A percentile compares a stretch with the other conserved stretches of the same genome.
phyloP scores from a whole-genome alignment of 1,140 invertebrate species.

The Proctacanthus coquilletti region DNA sequence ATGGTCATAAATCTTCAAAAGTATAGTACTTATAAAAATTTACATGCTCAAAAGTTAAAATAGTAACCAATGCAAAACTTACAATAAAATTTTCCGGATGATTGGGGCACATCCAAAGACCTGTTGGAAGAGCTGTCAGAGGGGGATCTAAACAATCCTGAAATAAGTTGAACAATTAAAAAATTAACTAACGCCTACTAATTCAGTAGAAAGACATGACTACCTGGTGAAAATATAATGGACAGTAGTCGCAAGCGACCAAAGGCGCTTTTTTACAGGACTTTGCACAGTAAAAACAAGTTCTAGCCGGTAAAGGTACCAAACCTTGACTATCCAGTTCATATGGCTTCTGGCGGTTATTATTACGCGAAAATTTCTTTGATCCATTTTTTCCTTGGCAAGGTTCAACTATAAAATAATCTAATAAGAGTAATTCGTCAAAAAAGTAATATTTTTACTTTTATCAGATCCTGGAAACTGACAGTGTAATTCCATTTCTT shows the following conservation, averaged over 20 bases:
- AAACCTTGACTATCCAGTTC: conserved; percentile 60
- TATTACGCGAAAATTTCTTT: conserved; percentile 7
- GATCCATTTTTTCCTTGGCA: conserved; percentile 12
- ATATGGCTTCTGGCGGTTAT: conserved; percentile 31
- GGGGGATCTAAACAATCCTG: conserved; percentile 86
- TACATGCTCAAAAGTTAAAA: background rate
- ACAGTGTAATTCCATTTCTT: conserved; percentile 58
- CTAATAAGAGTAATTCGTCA: background rate
- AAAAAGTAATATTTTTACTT: conserved; percentile 23
- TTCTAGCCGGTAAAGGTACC: conserved; percentile 64
- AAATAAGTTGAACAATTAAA: conserved; percentile 5
- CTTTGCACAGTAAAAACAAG: conserved; percentile 68
- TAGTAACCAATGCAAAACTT: too few relatives aligned
- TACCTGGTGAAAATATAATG: conserved; percentile 67
- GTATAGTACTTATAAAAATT: conserved; percentile 1
- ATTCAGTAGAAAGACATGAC: background rate
- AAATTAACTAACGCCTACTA: background rate
- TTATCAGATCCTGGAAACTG: conserved; percentile 71
- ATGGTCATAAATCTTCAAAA: background rate
- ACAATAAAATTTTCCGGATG: conserved; percentile 81
- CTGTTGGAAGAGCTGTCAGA: conserved; percentile 67
- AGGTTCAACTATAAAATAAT: conserved; percentile 10
- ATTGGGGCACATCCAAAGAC: conserved; percentile 93
- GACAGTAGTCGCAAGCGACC: conserved; percentile 87
- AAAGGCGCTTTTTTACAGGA: conserved; percentile 70